phyloP scores from a whole-genome alignment of 2,888 invertebrate species.

The Gortyna flavago region DNA sequence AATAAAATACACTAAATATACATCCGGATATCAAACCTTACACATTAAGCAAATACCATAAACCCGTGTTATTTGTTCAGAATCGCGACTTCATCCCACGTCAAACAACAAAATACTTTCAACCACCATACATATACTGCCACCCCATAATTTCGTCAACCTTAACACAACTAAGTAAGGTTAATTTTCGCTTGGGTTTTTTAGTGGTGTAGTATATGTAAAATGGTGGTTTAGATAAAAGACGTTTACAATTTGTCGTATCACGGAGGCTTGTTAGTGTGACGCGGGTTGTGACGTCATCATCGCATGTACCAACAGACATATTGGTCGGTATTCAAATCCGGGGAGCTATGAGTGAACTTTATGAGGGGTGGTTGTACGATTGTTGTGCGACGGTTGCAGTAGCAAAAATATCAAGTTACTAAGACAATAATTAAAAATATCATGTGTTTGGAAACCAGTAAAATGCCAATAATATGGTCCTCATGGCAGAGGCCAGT shows the following conservation, averaged over 20 bases:
- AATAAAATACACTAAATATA: slow-evolving; percentile 43
- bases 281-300: slow-evolving; percentile 77
- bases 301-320: slow-evolving; percentile 69
- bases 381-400: slow-evolving; percentile 23
- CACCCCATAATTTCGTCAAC: not conserved
- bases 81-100: slow-evolving; percentile 69
- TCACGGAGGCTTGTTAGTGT: slow-evolving; percentile 74
- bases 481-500: not conserved
- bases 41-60: slow-evolving; percentile 60
- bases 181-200: slow-evolving; percentile 22
- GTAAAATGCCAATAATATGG: not conserved
- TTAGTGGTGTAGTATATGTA: slow-evolving; percentile 29
- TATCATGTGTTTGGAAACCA: not conserved
- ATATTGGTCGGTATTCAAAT: slow-evolving; percentile 69
- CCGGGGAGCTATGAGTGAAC: slow-evolving; percentile 25
- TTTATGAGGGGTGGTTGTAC: slow-evolving; percentile 2
- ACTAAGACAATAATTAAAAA: not conserved
- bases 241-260: slow-evolving; percentile 77
- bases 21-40: slow-evolving; percentile 42
- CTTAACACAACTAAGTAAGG: not conserved
- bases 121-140: slow-evolving; percentile 36
- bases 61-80: slow-evolving; percentile 65
- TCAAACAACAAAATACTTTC: slow-evolving; percentile 67
- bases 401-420: not conserved
- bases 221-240: slow-evolving; percentile 69